phyloP scores from a whole-genome alignment of 1,140 invertebrate species.

The Theocolax elegans region DNA sequence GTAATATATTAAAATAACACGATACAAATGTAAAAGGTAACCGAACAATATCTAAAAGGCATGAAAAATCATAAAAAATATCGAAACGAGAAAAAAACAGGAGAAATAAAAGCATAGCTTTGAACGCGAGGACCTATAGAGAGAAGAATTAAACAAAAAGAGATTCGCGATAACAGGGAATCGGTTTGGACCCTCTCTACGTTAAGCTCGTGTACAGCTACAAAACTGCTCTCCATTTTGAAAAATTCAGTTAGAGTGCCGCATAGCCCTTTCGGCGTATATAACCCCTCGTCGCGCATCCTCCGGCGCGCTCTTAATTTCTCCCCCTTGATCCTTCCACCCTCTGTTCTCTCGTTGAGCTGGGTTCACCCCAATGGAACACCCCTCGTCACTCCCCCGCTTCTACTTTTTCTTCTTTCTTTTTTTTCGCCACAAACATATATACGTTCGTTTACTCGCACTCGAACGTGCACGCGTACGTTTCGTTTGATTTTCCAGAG shows the following conservation, averaged over 20 bases:
- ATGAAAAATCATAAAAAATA: no score
- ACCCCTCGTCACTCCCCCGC: constrained; percentile 17
- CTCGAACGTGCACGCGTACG: neutral
- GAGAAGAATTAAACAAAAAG: constrained; percentile 29
- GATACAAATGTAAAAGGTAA: no score
- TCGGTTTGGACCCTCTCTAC: neutral
- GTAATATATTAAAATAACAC: no score
- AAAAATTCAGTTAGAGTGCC: constrained; percentile 36
- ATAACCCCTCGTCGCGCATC: no score
- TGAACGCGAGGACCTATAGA: no score
- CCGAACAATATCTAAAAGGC: no score
- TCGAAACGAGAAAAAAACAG: no score
- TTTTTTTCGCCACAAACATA: neutral
- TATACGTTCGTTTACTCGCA: neutral
- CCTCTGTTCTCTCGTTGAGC: constrained; percentile 27
- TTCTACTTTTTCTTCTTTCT: constrained; percentile 4
- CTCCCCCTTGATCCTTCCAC: constrained; percentile 34
- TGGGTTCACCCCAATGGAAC: neutral
- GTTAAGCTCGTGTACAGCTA: neutral
- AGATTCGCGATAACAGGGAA: constrained; percentile 32
- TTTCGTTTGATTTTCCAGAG: constrained; percentile 30
- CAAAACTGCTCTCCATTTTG: constrained; percentile 40
- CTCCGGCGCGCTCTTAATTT: constrained; percentile 36
- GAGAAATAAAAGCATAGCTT: no score
- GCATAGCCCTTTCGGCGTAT: no score